Evolutionary conservation across 64 coral and sea anemone genomes (phyloP), one percentile per base, ranked within the genome.

Genomic region (Actinia equina): DNA sequence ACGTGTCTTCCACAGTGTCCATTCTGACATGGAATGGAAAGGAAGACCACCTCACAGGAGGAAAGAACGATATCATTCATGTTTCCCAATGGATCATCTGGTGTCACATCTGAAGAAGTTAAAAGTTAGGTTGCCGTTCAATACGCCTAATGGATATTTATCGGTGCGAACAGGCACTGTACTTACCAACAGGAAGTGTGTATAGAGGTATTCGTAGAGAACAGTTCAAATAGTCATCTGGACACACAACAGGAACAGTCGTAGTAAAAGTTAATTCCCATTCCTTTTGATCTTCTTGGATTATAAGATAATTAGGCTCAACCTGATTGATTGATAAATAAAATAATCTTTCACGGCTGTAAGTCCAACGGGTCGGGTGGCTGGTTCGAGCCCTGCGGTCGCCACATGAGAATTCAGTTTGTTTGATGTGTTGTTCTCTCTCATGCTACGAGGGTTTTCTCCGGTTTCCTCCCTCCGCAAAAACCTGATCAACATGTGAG

Each of bases 161-260:
- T 1, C 30, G 30, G 3, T 20, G 59, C 3, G 59, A 62, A 5
- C 3, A 62, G 3, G 15, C 13, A 57, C 13, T 8, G 55, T 57
- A 57, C 62, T 43, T 88, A 95, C 94, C 90, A 59, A 89, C 83
- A 18, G 94, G 90, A 43, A 89, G 17, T 10, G 83, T 89, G 83
- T 89, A 86, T 42, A 92, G 18, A 30, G 90, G 82, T 22, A 95
- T 78, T 76, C 53, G 63, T 41, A 95, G 63, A n/a, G 94, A 86
- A 82, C 94, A 95, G 11, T 88, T 70, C 27, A 87, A 71, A 51
- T 67, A 27, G 7, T 82, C 87, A n/a, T 14, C 12, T 17, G 90
- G 90, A 60, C 94, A 95, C 1, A 95, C 77, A 5, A 95, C 27
- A n/a, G 94, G 94, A n/a, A 95, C 86, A 30, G 94, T 95, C 18